phyloP scores from a whole-genome alignment of 2,113 vertebrate species.

The Gobiocypris rarus region DNA sequence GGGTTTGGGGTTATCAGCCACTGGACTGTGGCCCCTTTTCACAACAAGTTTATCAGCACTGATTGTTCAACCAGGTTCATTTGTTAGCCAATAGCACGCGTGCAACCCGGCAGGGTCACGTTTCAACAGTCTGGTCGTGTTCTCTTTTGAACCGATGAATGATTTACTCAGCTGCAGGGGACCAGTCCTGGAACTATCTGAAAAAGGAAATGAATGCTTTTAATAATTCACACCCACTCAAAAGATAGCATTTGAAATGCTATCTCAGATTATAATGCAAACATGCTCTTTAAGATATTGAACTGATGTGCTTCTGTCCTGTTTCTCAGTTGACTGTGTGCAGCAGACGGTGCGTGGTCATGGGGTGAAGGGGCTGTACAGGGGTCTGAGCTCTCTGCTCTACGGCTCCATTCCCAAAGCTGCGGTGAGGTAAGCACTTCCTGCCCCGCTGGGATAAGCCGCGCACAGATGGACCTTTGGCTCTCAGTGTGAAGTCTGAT shows the following conservation, averaged over 20 bases:
- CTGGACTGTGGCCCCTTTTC: conserved; percentile 54
- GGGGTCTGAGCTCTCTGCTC: conserved; percentile 87
- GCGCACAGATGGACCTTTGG: not conserved
- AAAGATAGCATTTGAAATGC: not conserved
- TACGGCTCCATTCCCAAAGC: conserved; percentile 97
- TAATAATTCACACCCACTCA: not conserved
- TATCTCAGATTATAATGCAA: not conserved
- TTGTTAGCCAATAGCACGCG: not conserved
- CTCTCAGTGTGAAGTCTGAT: not conserved
- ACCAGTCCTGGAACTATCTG: not conserved
- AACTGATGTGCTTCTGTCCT: not conserved
- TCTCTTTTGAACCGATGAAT: conserved; percentile 23
- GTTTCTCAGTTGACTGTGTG: conserved; percentile 83
- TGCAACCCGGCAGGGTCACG: not conserved
- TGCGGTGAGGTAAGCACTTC: conserved; percentile 59
- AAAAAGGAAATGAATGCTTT: not conserved
- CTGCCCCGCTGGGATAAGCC: not conserved
- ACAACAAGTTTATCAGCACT: conserved; percentile 50
- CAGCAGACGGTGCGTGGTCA: conserved; percentile 84
- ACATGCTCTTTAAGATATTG: not conserved
- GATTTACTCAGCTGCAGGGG: conserved; percentile 29
- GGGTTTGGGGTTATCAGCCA: conserved; percentile 38
- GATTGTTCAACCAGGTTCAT: conserved; percentile 13
- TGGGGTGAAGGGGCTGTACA: conserved; percentile 85
- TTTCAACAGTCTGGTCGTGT: not conserved